A percentile compares a stretch with the other conserved stretches of the same genome.
Conservation (phyloP, 2,888 invertebrate species). For the Dryadula phaetusa region DNA sequence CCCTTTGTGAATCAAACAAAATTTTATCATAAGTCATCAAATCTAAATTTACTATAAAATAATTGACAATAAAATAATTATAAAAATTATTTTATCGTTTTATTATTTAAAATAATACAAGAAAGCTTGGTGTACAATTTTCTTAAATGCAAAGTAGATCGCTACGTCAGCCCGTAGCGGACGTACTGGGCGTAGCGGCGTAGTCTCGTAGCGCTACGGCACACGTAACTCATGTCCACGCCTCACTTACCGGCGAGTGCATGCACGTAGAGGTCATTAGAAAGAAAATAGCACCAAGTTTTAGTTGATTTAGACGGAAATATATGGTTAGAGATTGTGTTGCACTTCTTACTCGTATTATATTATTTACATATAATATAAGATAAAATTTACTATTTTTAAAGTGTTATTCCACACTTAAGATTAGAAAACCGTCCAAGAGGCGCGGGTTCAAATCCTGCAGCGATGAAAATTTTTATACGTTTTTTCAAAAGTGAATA, state of each 20-base stretch:
- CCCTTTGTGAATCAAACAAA: too few species aligned
- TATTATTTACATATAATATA: too few species aligned
- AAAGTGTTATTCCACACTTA: too few species aligned
- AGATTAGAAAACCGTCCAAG: too few species aligned
- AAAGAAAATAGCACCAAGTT: slow-evolving; percentile 16
- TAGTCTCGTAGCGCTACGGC: slow-evolving; percentile 28
- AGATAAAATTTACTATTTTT: too few species aligned
- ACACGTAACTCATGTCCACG: slow-evolving; percentile 21
- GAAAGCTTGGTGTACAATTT: neutral
- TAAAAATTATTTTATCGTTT: neutral
- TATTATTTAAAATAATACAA: neutral
- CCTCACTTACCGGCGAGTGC: slow-evolving; percentile 23
- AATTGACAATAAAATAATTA: neutral
- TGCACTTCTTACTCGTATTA: too few species aligned
- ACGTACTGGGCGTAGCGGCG: slow-evolving; percentile 9
- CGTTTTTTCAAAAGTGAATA: too few species aligned
- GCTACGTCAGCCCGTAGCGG: slow-evolving; percentile 6
- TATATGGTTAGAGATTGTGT: too few species aligned
- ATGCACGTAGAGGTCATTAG: slow-evolving; percentile 24
- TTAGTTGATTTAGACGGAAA: neutral
- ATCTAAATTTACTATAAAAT: neutral
- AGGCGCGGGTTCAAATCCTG: too few species aligned
- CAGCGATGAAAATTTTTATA: too few species aligned
- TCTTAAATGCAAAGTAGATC: neutral
- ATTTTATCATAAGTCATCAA: too few species aligned